Base-by-base conservation (phyloP, 2,797 vertebrate species). In the Taenioides sp. region DNA sequence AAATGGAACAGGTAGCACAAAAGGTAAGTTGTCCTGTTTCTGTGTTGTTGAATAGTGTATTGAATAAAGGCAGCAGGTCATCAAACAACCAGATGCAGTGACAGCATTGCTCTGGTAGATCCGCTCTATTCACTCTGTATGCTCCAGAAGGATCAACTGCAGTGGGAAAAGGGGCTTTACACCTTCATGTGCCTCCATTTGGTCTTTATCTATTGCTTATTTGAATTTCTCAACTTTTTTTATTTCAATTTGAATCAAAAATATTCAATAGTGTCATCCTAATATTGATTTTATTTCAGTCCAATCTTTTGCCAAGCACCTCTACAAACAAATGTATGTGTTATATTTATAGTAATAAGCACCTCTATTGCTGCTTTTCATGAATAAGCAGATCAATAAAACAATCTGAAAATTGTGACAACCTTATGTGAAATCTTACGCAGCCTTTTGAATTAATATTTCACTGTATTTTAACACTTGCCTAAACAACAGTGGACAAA, bases 401-500 rank as follows among this genome's bases (percentile, higher is more conserved):
- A 16, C 16, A 47, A 47, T 14, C 0, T 47, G 2, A 57, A 55
- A 23, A 23, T 5, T 22, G 20, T 22, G 3, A 57, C 3, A 57
- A 5, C 5, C 23, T 34, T 22, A 22, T 34, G 27, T 34, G 27
- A 22, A n/a, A 54, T n/a, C 10, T 20, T 18, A 34, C 11, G 20
- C 65, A 31, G 3, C n/a, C 18, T 34, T 28, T 27, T 23, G 43
- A 23, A n/a, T 40, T 10, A 47, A 20, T 16, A 23, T 25, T 25
- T 40, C 17, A 18, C 17, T 40, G 18, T 60, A 31, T 5, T 71
- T 27, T 69, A 22, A 72, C 49, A 27, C 65, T 54, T 9, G 22
- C 71, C 50, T 40, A 70, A 68, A 62, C 61, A 60, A 34, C 54
- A 2, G 25, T 40, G 61, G 73, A 68, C 18, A 69, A 34, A 81